Percentiles rank a stretch among this genome's conserved stretches.
Conservation (phyloP, 2,888 invertebrate species). For the Luperina nickerlii region DNA sequence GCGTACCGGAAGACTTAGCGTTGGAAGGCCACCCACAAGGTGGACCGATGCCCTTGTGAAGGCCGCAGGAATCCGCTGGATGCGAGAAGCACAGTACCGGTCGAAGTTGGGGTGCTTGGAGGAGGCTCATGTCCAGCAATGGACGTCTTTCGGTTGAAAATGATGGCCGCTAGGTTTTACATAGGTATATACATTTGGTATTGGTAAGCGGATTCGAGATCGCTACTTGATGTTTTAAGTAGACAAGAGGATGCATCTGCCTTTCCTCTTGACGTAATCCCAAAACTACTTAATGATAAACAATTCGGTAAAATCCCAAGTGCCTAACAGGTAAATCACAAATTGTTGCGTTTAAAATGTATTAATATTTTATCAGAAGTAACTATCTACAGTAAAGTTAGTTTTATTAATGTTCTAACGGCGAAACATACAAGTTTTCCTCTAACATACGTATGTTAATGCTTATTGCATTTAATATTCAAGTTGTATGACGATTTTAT, state of each 20-base stretch:
- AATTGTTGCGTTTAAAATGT: neutral
- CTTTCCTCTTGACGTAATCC: neutral
- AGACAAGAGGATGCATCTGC: neutral
- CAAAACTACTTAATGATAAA: neutral
- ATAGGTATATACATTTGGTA: no score
- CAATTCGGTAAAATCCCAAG: slow-evolving; percentile 15
- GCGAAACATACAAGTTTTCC: slow-evolving; percentile 6
- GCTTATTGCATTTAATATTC: slow-evolving; percentile 27
- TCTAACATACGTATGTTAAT: neutral
- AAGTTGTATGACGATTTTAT: slow-evolving; percentile 42
- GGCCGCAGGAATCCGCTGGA: neutral
- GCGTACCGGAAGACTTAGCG: neutral
- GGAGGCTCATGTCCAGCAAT: neutral
- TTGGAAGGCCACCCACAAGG: neutral
- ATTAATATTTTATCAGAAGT: neutral
- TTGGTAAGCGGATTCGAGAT: neutral
- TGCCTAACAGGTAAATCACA: slow-evolving; percentile 25
- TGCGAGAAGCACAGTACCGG: neutral
- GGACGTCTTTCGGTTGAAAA: neutral
- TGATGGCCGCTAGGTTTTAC: neutral
- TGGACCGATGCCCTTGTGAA: neutral
- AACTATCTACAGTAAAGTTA: slow-evolving; percentile 5
- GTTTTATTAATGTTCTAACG: slow-evolving; percentile 18
- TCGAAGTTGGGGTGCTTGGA: neutral
- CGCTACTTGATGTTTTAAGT: neutral